These are phyloP conservation scores for Drosophila bocki DNA, from an alignment of 1,140 invertebrate species.

Conservation along the genomic window DNA sequence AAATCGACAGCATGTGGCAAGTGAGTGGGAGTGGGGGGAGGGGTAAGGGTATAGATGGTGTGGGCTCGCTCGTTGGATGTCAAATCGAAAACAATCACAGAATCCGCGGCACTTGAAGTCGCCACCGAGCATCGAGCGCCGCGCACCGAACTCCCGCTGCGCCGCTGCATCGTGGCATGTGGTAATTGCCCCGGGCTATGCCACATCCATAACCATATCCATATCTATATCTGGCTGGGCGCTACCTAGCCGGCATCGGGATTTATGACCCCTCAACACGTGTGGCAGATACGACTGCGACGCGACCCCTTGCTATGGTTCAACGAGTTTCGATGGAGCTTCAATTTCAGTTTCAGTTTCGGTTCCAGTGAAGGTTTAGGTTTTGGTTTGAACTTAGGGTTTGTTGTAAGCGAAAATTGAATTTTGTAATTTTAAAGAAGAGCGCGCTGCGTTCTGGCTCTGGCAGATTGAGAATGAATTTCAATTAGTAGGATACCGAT, in stretches of 20 bases:
- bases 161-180: slow-evolving; percentile 73
- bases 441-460: slow-evolving; percentile 1
- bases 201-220: slow-evolving; percentile 8
- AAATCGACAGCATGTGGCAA: slow-evolving; percentile 77
- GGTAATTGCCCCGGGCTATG: slow-evolving; percentile 67
- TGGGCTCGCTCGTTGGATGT: slow-evolving; percentile 1
- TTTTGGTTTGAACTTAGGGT: slow-evolving; percentile 2
- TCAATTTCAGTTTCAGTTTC: not conserved
- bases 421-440: slow-evolving; percentile 26
- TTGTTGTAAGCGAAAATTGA: not conserved
- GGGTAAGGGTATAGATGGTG: not conserved
- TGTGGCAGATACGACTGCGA: slow-evolving; percentile 15
- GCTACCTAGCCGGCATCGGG: slow-evolving; percentile 22
- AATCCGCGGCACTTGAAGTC: slow-evolving; percentile 61
- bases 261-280: slow-evolving; percentile 68
- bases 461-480: slow-evolving; percentile 63
- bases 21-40: slow-evolving; percentile 3
- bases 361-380: not conserved
- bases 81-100: slow-evolving; percentile 52
- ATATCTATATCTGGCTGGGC: slow-evolving; percentile 13
- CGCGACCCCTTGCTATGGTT: slow-evolving; percentile 64
- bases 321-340: slow-evolving; percentile 25
- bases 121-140: slow-evolving; percentile 35
- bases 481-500: slow-evolving; percentile 61
- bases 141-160: slow-evolving; percentile 65